phyloP scores from a whole-genome alignment of 2,113 vertebrate genomes.

The Lichenostomus cassidix region DNA sequence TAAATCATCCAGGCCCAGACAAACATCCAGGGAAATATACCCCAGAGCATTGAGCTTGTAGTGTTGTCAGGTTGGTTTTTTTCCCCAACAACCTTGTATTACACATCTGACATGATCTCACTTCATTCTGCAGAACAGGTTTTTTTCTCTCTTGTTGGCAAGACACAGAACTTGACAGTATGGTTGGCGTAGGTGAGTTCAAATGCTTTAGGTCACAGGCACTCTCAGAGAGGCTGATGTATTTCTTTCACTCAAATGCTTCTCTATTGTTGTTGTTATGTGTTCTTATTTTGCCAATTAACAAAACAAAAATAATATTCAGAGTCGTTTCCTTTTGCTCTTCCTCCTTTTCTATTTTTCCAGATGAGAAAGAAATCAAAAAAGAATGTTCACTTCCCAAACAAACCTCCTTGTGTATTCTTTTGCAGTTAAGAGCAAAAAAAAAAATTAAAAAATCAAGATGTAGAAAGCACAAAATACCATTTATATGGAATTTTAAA shows the following conservation, averaged over 20 bases:
- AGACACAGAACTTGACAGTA: neutral
- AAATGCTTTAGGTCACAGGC: fast-evolving
- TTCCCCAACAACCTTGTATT: neutral
- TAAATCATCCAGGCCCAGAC: slow-evolving; percentile 31
- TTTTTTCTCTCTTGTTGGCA: neutral
- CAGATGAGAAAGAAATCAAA: neutral
- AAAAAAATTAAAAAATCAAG: too few species aligned
- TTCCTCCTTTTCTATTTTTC: neutral
- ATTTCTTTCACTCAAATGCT: neutral
- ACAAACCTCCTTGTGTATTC: neutral
- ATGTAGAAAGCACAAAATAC: neutral
- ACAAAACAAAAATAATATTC: neutral
- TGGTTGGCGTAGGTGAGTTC: neutral
- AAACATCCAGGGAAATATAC: slow-evolving; percentile 12
- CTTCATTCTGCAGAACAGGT: neutral
- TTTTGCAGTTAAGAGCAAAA: neutral
- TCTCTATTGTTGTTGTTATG: neutral
- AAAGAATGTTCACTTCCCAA: neutral
- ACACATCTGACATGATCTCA: neutral
- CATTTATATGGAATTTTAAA: neutral
- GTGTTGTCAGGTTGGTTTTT: neutral
- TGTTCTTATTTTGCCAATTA: neutral
- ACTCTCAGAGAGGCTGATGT: neutral
- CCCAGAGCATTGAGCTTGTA: neutral
- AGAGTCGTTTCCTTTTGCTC: neutral